A percentile compares a stretch with the other conserved stretches of the same genome.
phyloP scores from a whole-genome alignment of 2,888 invertebrate species.

The Timema cristinae region DNA sequence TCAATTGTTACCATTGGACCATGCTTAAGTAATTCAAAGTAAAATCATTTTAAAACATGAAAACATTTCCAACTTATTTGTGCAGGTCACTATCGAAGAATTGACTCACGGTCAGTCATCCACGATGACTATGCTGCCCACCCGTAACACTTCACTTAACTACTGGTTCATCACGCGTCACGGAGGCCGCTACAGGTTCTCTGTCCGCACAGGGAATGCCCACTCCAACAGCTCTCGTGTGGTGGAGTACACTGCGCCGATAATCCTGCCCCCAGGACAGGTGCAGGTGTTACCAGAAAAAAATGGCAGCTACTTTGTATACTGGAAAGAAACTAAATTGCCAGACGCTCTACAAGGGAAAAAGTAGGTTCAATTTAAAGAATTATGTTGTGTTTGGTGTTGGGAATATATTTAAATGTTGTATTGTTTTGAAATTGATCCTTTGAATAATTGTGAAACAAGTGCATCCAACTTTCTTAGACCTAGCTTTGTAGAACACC shows the following conservation, averaged over 20 bases:
- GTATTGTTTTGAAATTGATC: no score
- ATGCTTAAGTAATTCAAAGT: background rate
- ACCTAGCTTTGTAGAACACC: no score
- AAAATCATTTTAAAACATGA: no score
- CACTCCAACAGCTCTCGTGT: slow-evolving; percentile 49
- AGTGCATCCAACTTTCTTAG: no score
- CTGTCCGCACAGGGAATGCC: slow-evolving; percentile 47
- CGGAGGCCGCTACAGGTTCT: slow-evolving; percentile 53
- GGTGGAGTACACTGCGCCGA: slow-evolving; percentile 52
- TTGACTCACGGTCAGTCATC: slow-evolving; percentile 45
- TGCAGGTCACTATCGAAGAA: slow-evolving; percentile 52
- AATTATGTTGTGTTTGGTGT: background rate
- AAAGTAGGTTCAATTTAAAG: slow-evolving; percentile 19
- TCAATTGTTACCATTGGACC: no score
- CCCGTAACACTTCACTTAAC: slow-evolving; percentile 41
- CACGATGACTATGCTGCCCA: slow-evolving; percentile 50
- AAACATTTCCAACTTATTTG: slow-evolving; percentile 25
- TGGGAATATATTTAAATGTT: no score
- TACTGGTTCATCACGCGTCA: slow-evolving; percentile 44
- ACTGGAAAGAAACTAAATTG: slow-evolving; percentile 56
- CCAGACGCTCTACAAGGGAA: slow-evolving; percentile 21
- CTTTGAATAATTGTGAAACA: no score
- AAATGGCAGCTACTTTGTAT: slow-evolving; percentile 58
- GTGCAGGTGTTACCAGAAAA: slow-evolving; percentile 56
- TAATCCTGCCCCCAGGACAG: slow-evolving; percentile 60